phyloP scores from a whole-genome alignment of 2,113 vertebrate species.

The Murina feae region DNA sequence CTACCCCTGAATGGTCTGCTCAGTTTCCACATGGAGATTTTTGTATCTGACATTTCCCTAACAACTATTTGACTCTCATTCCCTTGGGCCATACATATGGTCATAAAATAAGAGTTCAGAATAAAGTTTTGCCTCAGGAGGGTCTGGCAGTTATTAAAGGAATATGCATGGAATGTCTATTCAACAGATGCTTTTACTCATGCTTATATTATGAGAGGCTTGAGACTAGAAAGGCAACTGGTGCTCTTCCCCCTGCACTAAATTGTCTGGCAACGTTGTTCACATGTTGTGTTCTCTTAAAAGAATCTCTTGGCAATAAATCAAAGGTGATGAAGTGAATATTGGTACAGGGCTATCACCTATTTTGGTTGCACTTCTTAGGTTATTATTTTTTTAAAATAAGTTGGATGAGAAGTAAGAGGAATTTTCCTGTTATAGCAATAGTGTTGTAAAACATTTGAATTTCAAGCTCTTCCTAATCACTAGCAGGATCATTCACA shows the following conservation, averaged over 20 bases:
- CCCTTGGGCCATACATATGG: not conserved
- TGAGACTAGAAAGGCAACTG: not conserved
- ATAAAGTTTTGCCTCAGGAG: not conserved
- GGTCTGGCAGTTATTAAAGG: conserved; percentile 53
- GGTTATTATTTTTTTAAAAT: not conserved
- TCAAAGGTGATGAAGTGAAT: conserved; percentile 5
- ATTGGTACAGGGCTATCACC: not conserved
- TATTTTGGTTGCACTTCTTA: not conserved
- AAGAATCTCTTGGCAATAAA: conserved; percentile 32
- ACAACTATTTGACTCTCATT: not conserved
- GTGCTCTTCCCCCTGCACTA: not conserved
- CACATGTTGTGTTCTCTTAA: not conserved
- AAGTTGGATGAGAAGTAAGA: conserved; percentile 24
- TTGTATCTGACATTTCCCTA: conserved; percentile 20
- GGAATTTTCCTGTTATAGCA: not conserved
- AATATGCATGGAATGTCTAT: conserved; percentile 16
- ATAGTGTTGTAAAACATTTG: conserved; percentile 6
- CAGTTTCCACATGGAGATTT: not conserved
- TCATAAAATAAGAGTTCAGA: conserved; percentile 25
- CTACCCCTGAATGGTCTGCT: not conserved
- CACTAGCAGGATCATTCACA: not conserved
- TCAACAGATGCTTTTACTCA: conserved; percentile 43
- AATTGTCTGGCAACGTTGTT: not conserved
- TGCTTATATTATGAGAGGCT: not conserved
- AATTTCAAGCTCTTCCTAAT: not conserved